Evolutionary conservation across 2,113 vertebrate species (phyloP).

Genomic region (Cyprinodon variegatus): DNA sequence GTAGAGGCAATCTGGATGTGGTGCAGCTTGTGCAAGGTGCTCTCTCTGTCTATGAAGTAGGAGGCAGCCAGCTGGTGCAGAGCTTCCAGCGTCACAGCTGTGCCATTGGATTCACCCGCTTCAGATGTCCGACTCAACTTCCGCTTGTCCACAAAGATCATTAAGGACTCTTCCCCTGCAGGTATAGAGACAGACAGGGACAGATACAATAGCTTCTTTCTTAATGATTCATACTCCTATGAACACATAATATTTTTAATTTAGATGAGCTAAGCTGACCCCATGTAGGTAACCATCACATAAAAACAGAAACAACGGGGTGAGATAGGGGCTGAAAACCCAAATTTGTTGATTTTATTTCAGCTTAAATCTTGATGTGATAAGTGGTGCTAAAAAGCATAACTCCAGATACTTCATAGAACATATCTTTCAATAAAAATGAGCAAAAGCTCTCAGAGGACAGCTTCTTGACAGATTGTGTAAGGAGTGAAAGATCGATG

Average conservation of each 20-base stretch:
- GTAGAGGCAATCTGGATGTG: conserved; percentile 85
- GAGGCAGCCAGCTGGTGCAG: conserved; percentile 86
- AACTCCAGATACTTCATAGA: conserved; percentile 13
- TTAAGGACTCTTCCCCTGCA: conserved; percentile 84
- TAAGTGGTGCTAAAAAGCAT: background rate
- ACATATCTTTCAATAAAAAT: conserved; percentile 1
- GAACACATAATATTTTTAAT: background rate
- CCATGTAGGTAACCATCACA: background rate
- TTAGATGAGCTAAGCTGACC: conserved; percentile 9
- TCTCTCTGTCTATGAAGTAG: conserved; percentile 86
- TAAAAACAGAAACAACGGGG: background rate
- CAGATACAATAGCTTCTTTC: background rate
- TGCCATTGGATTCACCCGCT: conserved; percentile 76
- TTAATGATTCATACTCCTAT: conserved; percentile 4
- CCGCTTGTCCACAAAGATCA: conserved; percentile 86
- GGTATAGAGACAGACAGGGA: conserved; percentile 1
- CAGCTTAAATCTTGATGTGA: background rate
- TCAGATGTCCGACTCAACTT: conserved; percentile 80
- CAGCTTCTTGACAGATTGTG: conserved; percentile 6
- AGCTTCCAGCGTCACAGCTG: conserved; percentile 81
- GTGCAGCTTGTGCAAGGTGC: conserved; percentile 83
- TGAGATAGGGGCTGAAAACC: background rate
- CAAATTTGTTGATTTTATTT: background rate
- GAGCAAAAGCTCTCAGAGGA: conserved; percentile 16
- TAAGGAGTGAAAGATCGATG: conserved; percentile 23